Percentiles rank a stretch among this genome's conserved stretches.
phyloP scores from a whole-genome alignment of 1,140 invertebrate genomes.

The Rhyacophila brunnea region DNA sequence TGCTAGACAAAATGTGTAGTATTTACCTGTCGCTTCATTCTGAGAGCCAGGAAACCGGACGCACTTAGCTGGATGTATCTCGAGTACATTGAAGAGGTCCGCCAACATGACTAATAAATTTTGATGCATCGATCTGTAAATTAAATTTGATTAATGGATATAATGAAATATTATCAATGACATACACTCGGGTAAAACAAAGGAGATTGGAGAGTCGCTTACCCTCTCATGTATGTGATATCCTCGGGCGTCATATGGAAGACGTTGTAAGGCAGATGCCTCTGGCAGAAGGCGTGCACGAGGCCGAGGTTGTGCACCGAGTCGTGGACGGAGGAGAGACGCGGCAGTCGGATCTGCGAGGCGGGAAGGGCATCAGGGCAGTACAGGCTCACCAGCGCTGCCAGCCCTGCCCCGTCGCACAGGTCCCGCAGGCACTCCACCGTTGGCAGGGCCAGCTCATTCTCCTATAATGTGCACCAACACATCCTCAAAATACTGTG shows the following conservation, averaged over 20 bases:
- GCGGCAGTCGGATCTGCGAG: conserved; percentile 68
- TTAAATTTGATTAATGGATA: conserved; percentile 18
- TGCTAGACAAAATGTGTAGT: too few species aligned
- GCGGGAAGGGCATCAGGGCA: conserved; percentile 85
- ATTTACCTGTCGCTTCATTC: conserved; percentile 46
- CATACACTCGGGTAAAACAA: too few species aligned
- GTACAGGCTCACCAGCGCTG: conserved; percentile 89
- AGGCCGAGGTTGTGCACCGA: conserved; percentile 92
- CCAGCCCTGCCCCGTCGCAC: conserved; percentile 89
- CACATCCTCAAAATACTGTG: too few species aligned
- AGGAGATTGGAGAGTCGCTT: too few species aligned
- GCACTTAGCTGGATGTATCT: conserved; percentile 88
- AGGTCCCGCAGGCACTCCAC: conserved; percentile 57
- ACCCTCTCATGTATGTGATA: conserved; percentile 93
- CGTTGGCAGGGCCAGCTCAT: conserved; percentile 15
- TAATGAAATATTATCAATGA: too few species aligned
- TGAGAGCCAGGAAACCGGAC: conserved; percentile 73
- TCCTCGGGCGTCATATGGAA: conserved; percentile 97
- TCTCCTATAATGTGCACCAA: conserved; percentile 26
- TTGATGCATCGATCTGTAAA: conserved; percentile 80
- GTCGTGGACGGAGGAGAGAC: conserved; percentile 68
- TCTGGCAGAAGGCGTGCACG: conserved; percentile 84
- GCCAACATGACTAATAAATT: conserved; percentile 93
- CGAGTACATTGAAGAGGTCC: conserved; percentile 93
- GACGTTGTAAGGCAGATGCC: conserved; percentile 81